phyloP scores from a whole-genome alignment of 2,797 vertebrate genomes.

The Acanthurus leucopareius region DNA sequence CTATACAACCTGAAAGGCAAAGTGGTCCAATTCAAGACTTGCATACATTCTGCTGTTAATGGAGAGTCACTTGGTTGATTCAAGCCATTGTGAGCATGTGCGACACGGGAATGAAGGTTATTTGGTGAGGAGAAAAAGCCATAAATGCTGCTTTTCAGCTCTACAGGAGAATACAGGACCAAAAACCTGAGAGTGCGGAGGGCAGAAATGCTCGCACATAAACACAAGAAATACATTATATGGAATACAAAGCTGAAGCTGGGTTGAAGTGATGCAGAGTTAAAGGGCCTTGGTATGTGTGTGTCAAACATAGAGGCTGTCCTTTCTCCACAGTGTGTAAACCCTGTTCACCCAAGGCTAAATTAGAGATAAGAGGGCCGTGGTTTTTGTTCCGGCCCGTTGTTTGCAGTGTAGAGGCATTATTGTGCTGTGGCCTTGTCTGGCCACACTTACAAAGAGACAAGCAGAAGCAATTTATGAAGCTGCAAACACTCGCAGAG shows the following conservation, averaged over 20 bases:
- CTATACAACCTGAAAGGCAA: slow-evolving; percentile 32
- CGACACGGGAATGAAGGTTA: slow-evolving; percentile 56
- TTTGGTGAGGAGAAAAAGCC: slow-evolving; percentile 28
- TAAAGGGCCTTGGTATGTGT: slow-evolving; percentile 47
- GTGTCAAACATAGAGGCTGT: slow-evolving; percentile 34
- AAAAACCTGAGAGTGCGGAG: background rate
- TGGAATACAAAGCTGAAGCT: slow-evolving; percentile 50
- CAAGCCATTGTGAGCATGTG: slow-evolving; percentile 47
- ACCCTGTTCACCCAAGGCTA: slow-evolving; percentile 67
- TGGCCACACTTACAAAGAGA: slow-evolving; percentile 56
- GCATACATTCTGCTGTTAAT: slow-evolving; percentile 46
- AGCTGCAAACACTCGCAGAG: slow-evolving; percentile 44
- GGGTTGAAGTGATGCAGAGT: slow-evolving; percentile 37
- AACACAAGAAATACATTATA: slow-evolving; percentile 44
- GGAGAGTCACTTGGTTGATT: slow-evolving; percentile 54
- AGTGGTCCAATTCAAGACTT: slow-evolving; percentile 48
- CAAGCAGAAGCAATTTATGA: slow-evolving; percentile 66
- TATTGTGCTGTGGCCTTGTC: slow-evolving; percentile 69
- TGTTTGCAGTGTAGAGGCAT: slow-evolving; percentile 61
- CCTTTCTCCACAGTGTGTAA: slow-evolving; percentile 47
- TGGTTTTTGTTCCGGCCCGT: slow-evolving; percentile 36
- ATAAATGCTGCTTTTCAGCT: slow-evolving; percentile 50
- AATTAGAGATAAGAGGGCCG: slow-evolving; percentile 56
- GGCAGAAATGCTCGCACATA: slow-evolving; percentile 32
- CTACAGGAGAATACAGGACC: slow-evolving; percentile 14